Evolutionary conservation across 2,888 invertebrate species (phyloP).

Genomic region (Drosophila testacea): DNA sequence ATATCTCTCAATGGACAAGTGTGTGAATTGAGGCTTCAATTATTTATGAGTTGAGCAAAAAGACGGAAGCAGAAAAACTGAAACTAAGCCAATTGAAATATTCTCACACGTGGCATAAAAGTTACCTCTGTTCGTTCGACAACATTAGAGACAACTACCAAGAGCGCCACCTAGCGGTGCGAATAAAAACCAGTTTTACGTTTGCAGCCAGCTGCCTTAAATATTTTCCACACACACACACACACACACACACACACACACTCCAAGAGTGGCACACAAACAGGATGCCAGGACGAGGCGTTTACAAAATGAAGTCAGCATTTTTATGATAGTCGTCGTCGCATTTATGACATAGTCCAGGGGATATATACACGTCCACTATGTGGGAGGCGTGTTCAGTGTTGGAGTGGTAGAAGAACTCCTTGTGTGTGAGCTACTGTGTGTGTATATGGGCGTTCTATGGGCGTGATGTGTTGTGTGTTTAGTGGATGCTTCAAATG

Average conservation of each 20-base stretch:
- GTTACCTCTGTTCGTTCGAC: conserved; percentile 25
- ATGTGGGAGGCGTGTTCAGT: conserved; percentile 36
- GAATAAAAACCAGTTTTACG: conserved; percentile 47
- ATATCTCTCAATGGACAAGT: background rate
- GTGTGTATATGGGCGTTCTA: conserved; percentile 24
- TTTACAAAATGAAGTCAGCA: conserved; percentile 73
- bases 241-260: conserved; percentile 7
- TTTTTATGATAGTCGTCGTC: conserved; percentile 70
- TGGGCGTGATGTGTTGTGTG: conserved; percentile 59
- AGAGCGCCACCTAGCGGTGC: conserved; percentile 52
- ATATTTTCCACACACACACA: conserved; percentile 40
- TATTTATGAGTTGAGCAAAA: conserved; percentile 47
- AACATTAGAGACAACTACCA: conserved; percentile 33
- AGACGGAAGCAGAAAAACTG: conserved; percentile 6
- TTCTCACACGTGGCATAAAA: conserved; percentile 63
- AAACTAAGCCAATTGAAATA: conserved; percentile 70
- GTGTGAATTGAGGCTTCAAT: conserved; percentile 35
- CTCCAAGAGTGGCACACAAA: background rate
- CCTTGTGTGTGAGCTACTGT: conserved; percentile 8
- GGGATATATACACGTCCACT: conserved; percentile 51
- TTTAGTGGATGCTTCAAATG: conserved; percentile 66
- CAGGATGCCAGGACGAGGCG: conserved; percentile 49
- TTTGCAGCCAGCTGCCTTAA: conserved; percentile 51
- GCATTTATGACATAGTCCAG: conserved; percentile 68
- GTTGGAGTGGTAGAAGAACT: conserved; percentile 15